Evolutionary conservation across 2,888 invertebrate genomes (phyloP), one percentile per base, ranked within the genome.

Genomic region (Lochmaea crataegi): DNA sequence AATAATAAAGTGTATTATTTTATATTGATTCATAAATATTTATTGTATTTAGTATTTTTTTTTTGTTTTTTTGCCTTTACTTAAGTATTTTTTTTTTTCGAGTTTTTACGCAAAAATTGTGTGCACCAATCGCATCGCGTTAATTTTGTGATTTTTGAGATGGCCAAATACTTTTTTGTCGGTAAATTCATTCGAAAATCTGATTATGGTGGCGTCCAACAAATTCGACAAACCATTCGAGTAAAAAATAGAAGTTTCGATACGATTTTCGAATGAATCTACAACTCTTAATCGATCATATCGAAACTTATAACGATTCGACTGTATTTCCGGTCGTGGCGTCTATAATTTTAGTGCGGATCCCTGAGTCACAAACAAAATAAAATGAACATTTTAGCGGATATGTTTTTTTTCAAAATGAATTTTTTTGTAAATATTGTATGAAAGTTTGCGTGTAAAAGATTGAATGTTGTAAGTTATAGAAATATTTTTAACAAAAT

Each of bases 341-440:
- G 77, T 66, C 74, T 75, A 74, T 77, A 74, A 72, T 45, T 74
- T 77, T 75, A 65, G 67, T n/a, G n/a, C n/a, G n/a, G n/a, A n/a
- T 71, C 72, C 70, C 75, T 69, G 57, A 76, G 73, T 71, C 72
- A 71, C 72, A 65, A 72, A 71, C 69, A 58, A 72, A 64, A 71
- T 64, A 10, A 26, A 68, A 72, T 77, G 69, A 69, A 75, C 69
- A 57, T 63, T 74, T 65, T 65, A 72, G 66, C 45, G 61, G 74
- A 65, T 66, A 68, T 71, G 68, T 32, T 5, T 32, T 32, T 75
- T 76, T 75, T 75, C 75, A 77, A 76, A 75, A 74, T 75, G 64
- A 80, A 81, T 32, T 32, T 42, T 76, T 53, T 80, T 84, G 84
- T 84, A 84, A 76, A 84, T 84, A 84, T 75, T 83, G 83, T 80